Percentiles rank a stretch among this genome's conserved stretches.
phyloP scores from a whole-genome alignment of 2,888 invertebrate genomes.

The Rhingia rostrata region DNA sequence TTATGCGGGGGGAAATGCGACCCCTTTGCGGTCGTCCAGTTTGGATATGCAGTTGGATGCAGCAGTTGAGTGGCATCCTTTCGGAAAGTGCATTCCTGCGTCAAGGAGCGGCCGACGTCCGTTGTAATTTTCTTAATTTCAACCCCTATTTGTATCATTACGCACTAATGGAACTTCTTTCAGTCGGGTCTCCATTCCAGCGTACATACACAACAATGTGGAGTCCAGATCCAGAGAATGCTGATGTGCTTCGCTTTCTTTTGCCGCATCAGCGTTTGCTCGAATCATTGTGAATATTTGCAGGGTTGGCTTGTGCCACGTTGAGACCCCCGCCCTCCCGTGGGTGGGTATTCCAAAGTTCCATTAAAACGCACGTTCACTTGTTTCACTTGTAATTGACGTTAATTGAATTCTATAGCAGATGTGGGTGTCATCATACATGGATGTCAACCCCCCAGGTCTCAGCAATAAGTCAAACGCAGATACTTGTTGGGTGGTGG shows the following conservation, averaged over 20 bases:
- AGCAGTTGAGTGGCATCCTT: constrained; percentile 49
- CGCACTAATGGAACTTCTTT: constrained; percentile 70
- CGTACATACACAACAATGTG: constrained; percentile 19
- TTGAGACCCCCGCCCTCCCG: background rate
- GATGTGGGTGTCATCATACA: constrained; percentile 56
- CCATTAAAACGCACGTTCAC: constrained; percentile 72
- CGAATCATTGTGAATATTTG: constrained; percentile 69
- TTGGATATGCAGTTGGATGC: constrained; percentile 58
- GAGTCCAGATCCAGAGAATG: background rate
- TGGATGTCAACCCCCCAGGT: constrained; percentile 40
- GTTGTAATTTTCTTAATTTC: constrained; percentile 71
- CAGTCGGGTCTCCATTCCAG: background rate
- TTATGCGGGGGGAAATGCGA: constrained; percentile 25
- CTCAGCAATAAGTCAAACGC: constrained; percentile 59
- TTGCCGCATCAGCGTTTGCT: constrained; percentile 67
- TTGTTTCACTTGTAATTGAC: constrained; percentile 70
- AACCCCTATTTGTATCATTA: constrained; percentile 71
- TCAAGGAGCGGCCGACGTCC: constrained; percentile 46
- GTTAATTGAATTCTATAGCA: constrained; percentile 72
- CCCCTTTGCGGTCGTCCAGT: constrained; percentile 63
- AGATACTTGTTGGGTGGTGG: constrained; percentile 16
- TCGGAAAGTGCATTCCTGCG: constrained; percentile 26
- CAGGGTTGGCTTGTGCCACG: background rate
- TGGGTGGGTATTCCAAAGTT: constrained; percentile 40
- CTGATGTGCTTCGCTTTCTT: constrained; percentile 46